These are phyloP conservation scores for Rhadinocentrus ornatus DNA, from an alignment of 2,797 vertebrate species.

Conservation along the genomic window DNA sequence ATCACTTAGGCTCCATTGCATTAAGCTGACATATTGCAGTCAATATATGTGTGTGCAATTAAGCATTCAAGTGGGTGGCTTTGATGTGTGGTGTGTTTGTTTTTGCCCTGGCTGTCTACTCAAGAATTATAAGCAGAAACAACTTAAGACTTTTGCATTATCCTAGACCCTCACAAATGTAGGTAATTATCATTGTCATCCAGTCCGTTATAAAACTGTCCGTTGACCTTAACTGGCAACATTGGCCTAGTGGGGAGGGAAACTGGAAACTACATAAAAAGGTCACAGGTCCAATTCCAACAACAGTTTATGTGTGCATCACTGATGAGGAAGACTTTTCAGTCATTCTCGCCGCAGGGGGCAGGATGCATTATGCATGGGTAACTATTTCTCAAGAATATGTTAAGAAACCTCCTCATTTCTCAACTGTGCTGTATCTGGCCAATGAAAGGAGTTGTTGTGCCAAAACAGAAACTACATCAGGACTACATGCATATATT, in stretches of 20 bases:
- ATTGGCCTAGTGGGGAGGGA: constrained; percentile 41
- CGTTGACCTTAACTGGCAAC: constrained; percentile 43
- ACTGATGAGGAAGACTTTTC: constrained; percentile 55
- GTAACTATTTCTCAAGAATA: constrained; percentile 39
- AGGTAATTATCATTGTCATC: constrained; percentile 74
- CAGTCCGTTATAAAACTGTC: constrained; percentile 52
- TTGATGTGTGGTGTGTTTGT: constrained; percentile 21
- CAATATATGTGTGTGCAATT: constrained; percentile 14
- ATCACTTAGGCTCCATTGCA: constrained; percentile 17
- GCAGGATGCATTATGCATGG: constrained; percentile 37
- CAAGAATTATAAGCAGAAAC: constrained; percentile 59
- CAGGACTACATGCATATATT: constrained; percentile 15
- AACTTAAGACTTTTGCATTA: constrained; percentile 72
- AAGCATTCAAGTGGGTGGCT: constrained; percentile 13
- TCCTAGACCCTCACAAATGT: constrained; percentile 61
- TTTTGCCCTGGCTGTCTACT: constrained; percentile 34
- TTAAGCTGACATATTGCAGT: constrained; percentile 21
- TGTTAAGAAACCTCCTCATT: constrained; percentile 16
- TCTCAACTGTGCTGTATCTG: constrained; percentile 1
- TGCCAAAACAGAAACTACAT: constrained; percentile 24
- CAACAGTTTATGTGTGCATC: constrained; percentile 60
- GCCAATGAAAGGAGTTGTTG: constrained; percentile 12
- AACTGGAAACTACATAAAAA: constrained; percentile 57
- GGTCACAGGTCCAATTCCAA: constrained; percentile 62
- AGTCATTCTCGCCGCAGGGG: constrained; percentile 27